Conservation (phyloP, 2,797 vertebrate species). For the Cynodonichthys magdalenae region DNA sequence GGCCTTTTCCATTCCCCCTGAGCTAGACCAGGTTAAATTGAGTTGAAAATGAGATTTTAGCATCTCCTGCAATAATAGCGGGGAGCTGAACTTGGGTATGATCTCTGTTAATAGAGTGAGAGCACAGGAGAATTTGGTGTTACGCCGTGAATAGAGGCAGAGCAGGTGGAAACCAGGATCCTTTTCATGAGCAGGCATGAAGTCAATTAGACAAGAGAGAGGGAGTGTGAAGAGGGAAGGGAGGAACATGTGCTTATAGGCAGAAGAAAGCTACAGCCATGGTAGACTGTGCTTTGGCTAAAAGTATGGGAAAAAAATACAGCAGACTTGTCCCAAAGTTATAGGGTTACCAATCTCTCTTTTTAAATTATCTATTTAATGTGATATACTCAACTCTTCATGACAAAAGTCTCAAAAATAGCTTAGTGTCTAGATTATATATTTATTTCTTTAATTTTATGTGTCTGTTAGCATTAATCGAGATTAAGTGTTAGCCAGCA, state of each 20-base stretch:
- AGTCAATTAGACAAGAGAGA: slow-evolving; percentile 84
- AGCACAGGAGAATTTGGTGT: slow-evolving; percentile 85
- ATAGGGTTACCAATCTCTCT: neutral
- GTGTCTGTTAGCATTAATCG: too few relatives aligned
- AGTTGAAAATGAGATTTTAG: slow-evolving; percentile 88
- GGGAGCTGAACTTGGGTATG: slow-evolving; percentile 81
- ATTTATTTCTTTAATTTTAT: too few relatives aligned
- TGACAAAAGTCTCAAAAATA: too few relatives aligned
- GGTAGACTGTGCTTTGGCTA: slow-evolving; percentile 41
- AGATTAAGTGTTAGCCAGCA: neutral
- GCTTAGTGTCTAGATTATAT: neutral
- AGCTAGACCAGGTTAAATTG: slow-evolving; percentile 85
- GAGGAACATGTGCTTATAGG: slow-evolving; percentile 47
- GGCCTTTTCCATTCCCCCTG: slow-evolving; percentile 57
- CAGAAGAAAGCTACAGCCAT: slow-evolving; percentile 38
- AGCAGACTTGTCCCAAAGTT: slow-evolving; percentile 26
- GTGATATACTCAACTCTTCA: too few relatives aligned
- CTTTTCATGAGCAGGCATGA: slow-evolving; percentile 85
- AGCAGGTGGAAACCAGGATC: slow-evolving; percentile 82
- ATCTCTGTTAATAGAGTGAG: slow-evolving; percentile 87
- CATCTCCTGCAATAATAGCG: slow-evolving; percentile 82
- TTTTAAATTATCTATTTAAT: neutral
- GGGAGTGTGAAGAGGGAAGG: slow-evolving; percentile 72
- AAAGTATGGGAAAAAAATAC: slow-evolving; percentile 35
- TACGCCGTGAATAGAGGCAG: slow-evolving; percentile 79